Conservation (phyloP, 2,113 vertebrate species). For the Tachuris rubrigastra region DNA sequence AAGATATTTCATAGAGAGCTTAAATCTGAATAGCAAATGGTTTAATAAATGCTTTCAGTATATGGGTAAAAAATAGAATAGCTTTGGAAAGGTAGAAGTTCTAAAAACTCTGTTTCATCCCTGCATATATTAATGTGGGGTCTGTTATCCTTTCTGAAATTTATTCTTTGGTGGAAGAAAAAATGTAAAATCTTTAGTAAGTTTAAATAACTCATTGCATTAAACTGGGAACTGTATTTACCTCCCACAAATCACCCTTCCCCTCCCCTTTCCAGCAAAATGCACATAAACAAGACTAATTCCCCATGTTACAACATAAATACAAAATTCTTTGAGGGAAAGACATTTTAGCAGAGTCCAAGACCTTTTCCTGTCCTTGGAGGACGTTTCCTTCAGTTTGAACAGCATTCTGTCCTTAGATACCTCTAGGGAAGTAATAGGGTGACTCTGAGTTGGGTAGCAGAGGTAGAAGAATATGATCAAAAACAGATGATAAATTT, state of each 20-base stretch:
- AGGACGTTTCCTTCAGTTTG: neutral
- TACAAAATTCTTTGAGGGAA: neutral
- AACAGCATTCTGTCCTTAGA: neutral
- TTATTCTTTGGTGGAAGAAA: neutral
- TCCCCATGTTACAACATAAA: neutral
- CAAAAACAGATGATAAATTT: neutral
- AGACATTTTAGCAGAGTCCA: neutral
- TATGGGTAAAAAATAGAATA: neutral
- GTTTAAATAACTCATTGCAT: neutral
- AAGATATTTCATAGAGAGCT: neutral
- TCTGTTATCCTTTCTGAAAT: neutral
- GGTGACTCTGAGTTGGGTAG: neutral
- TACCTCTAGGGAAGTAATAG: neutral
- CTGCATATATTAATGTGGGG: neutral
- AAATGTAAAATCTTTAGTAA: neutral
- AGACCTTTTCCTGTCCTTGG: neutral
- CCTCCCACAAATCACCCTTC: neutral
- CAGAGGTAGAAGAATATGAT: neutral
- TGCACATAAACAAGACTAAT: neutral
- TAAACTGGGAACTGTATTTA: neutral
- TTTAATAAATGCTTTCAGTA: neutral
- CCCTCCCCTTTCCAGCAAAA: neutral
- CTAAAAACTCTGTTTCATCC: neutral
- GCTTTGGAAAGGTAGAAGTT: neutral
- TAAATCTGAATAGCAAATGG: neutral